Evolutionary conservation across 1,140 invertebrate genomes (phyloP), one percentile per base, ranked within the genome.

Genomic region (Caerostris extrusa): DNA sequence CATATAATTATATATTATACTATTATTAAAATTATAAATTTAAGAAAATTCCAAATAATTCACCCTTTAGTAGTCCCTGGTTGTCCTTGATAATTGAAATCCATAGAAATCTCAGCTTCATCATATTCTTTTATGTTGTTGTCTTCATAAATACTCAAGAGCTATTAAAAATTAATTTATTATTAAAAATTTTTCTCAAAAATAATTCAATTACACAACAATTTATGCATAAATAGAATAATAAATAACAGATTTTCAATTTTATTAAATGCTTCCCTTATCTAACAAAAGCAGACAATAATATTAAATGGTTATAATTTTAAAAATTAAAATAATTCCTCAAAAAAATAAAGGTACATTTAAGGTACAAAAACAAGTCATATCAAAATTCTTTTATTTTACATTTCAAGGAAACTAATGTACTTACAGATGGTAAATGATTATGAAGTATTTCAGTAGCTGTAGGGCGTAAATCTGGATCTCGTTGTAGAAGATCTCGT

Each of bases 381-480:
- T 6, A 61, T 17, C 12, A 4, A 61, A 14, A 34, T 34, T 34
- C 34, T 34, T 34, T 34, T 34, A 34, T 34, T 34, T 34, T 34
- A 34, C 0, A 34, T 34, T 34, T 34, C 34, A 50, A 71, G 17
- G 8, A 77, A 77, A 77, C 34, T 50, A 3, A 14, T 3, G 12
- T 53, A 89, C n/a, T 93, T 88, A 97, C 96, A 71, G 97, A 95
- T 17, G 96, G 97, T 95, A 96, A 96, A 95, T 95, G 97, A 95
- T 96, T 96, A 67, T 96, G 96, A 55, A 97, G 95, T 4, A 97
- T 96, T 94, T 97, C 96, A 61, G 96, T 96, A 3, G 97, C 97
- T 8, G 97, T 96, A 14, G 97, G 97, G 57, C 97, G 95, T 82
- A 97, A 96, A 94, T 96, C 95, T n/a, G 97, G 97, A 95, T 97